Conservation (phyloP, 2,113 vertebrate genomes). For the Pseudopipra pipra region DNA sequence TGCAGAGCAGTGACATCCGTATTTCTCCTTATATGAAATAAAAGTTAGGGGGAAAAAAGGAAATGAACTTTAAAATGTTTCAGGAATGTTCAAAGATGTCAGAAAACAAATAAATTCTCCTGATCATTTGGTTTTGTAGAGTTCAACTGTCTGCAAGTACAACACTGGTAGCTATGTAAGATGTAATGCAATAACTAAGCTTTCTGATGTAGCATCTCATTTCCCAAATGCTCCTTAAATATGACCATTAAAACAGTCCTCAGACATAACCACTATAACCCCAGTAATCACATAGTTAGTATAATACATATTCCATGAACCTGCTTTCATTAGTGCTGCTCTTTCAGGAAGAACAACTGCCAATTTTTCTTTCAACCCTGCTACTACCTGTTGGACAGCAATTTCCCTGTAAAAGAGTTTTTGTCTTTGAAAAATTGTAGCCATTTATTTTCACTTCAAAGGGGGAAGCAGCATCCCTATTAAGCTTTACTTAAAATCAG, state of each 20-base stretch:
- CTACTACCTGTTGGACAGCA: background rate
- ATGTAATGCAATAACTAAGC: background rate
- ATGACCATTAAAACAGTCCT: background rate
- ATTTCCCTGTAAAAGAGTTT: background rate
- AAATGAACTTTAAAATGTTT: background rate
- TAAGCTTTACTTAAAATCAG: background rate
- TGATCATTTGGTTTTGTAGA: background rate
- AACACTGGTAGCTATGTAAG: background rate
- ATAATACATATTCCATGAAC: background rate
- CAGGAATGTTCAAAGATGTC: background rate
- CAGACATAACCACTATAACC: background rate
- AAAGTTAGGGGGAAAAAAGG: accelerated
- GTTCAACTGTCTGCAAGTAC: background rate
- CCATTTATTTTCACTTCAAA: background rate
- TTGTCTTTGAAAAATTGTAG: background rate
- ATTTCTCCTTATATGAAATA: background rate
- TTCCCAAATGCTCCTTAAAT: background rate
- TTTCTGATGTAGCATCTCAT: background rate
- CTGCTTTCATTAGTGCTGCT: background rate
- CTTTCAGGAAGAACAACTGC: background rate
- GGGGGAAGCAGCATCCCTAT: background rate
- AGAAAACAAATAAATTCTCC: background rate
- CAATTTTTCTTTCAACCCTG: background rate
- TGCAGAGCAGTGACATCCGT: background rate
- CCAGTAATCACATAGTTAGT: background rate